These are phyloP conservation scores for Drosophila leontia DNA, from an alignment of 1,140 invertebrate genomes.

Conservation along the genomic window DNA sequence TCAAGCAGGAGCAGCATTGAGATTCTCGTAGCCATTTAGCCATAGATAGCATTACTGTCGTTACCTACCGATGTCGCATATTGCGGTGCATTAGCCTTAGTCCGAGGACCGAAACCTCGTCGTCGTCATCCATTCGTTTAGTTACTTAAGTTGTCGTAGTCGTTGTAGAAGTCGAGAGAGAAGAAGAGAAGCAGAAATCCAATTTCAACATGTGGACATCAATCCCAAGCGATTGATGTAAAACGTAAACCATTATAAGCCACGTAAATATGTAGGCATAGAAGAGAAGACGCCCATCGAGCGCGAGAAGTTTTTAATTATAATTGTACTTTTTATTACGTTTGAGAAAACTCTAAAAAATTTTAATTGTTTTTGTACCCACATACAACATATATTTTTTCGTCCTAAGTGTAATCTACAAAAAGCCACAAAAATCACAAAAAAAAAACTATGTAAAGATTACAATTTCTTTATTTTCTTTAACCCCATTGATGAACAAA, in stretches of 20 bases:
- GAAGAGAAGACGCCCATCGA: conserved; percentile 6
- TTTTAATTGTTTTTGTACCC: conserved; percentile 56
- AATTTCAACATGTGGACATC: conserved; percentile 42
- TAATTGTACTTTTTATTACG: conserved; percentile 59
- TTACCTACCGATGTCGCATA: conserved; percentile 64
- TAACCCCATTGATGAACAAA: conserved; percentile 48
- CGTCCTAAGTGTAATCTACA: conserved; percentile 59
- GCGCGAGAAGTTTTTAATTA: conserved; percentile 37
- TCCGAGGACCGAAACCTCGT: conserved; percentile 20
- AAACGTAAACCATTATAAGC: conserved; percentile 35
- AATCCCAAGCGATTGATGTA: conserved; percentile 21
- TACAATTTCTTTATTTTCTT: conserved; percentile 43
- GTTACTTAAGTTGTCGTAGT: conserved; percentile 64
- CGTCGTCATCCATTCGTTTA: conserved; percentile 52
- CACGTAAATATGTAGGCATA: conserved; percentile 29
- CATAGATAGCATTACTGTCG: conserved; percentile 50
- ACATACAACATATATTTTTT: conserved; percentile 42
- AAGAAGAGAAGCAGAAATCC: conserved; percentile 37
- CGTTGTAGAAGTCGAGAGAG: conserved; percentile 53
- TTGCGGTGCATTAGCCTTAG: conserved; percentile 57
- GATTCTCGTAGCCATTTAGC: conserved; percentile 68
- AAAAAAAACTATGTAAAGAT: conserved; percentile 33
- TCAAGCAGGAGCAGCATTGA: conserved; percentile 54
- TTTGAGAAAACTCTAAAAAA: conserved; percentile 61
- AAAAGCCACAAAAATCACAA: conserved; percentile 20